Base-by-base conservation (phyloP, 2,888 invertebrate genomes). In the Archaeoteleia sp. region DNA sequence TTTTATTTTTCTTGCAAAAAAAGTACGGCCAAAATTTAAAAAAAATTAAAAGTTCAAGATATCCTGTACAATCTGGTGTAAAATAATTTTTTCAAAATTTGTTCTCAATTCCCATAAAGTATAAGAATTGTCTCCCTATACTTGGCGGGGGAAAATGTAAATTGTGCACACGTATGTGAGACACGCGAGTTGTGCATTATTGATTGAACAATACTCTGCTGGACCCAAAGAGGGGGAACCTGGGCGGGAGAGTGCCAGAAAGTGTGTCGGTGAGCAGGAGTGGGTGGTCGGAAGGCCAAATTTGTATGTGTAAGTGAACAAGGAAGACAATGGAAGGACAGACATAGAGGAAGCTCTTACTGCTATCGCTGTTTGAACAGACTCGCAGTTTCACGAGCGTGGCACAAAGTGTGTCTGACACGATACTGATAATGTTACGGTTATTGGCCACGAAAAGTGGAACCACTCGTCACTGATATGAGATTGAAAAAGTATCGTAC, bases 321-420 rank as follows among this genome's bases (percentile, higher is more conserved):
- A 25, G 43, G 14, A 49, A 45, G 27, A 54, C 58, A 51, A 54
- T 35, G 63, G 58, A 72, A 68, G 71, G 70, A 71, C 61, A 62
- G 74, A 72, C 72, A 73, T 58, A 67, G 72, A 70, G 73, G 70
- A 75, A 72, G 73, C 76, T 76, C 75, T 76, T 76, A 79, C 82
- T 77, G 81, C 82, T 85, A 85, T 85, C 85, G 74, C 74, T 83
- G 85, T 85, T 85, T 85, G 83, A 84, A 85, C 84, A 84, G 83
- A 83, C 82, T 82, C 81, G 79, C 80, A 79, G 80, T 84, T 82
- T 82, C 82, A 80, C 78, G 77, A 77, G 79, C 78, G 79, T 79
- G 72, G 78, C 77, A 77, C 74, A 69, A 76, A 79, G 77, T 75
- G 78, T 74, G 72, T 70, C 72, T 78, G 79, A 77, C 76, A 80